phyloP scores from a whole-genome alignment of 2,888 invertebrate genomes.

The Nemotelus pantherinus region DNA sequence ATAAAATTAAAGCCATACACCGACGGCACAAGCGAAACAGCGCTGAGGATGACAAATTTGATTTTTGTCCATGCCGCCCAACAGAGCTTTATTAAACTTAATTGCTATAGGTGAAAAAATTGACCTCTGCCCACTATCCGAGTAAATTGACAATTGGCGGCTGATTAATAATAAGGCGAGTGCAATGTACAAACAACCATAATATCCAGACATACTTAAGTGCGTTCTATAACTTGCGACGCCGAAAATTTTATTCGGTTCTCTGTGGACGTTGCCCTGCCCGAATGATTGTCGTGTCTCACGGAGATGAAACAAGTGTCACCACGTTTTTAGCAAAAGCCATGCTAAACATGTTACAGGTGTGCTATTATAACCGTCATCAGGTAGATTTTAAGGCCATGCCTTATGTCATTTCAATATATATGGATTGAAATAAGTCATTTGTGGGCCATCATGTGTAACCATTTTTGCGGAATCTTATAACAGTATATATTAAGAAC shows the following conservation, averaged over 20 bases:
- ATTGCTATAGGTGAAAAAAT: no score
- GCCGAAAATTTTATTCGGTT: background rate
- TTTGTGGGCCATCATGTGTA: background rate
- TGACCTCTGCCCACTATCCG: constrained; percentile 27
- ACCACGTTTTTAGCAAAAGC: background rate
- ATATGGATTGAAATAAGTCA: background rate
- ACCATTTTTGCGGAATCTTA: no score
- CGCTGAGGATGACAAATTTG: no score
- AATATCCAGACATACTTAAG: background rate
- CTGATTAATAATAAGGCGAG: constrained; percentile 6
- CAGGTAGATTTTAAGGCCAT: constrained; percentile 2
- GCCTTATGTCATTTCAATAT: constrained; percentile 18
- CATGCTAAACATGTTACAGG: constrained; percentile 12
- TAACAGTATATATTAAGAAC: no score
- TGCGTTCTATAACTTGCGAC: background rate
- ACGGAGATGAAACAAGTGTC: background rate
- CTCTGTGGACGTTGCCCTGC: constrained; percentile 9
- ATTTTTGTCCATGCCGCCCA: no score
- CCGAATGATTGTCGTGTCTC: background rate
- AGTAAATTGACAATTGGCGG: constrained; percentile 20
- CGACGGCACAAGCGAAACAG: no score
- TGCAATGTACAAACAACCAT: background rate
- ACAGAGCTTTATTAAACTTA: no score
- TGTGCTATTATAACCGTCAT: background rate
- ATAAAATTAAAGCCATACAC: no score